A percentile compares a stretch with the other conserved stretches of the same genome.
Evolutionary conservation across 2,888 invertebrate genomes (phyloP).

Genomic region (Agapostemon virescens): DNA sequence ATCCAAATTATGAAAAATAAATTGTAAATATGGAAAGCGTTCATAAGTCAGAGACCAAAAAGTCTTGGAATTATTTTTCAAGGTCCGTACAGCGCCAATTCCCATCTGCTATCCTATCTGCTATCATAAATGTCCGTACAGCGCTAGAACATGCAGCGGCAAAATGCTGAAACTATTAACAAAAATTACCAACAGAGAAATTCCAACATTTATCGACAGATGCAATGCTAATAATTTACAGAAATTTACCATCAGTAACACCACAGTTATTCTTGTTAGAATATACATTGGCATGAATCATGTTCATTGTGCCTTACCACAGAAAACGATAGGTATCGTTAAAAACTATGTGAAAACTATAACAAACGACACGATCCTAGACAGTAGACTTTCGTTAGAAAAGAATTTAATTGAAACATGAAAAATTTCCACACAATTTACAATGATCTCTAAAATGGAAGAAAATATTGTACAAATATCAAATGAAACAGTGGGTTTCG

Average conservation of each 20-base stretch:
- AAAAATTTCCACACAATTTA: not conserved
- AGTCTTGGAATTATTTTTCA: too few relatives aligned
- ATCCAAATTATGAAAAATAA: too few relatives aligned
- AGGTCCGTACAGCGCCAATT: too few relatives aligned
- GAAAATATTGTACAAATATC: not conserved
- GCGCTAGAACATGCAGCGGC: not conserved
- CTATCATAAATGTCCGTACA: not conserved
- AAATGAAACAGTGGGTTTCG: not conserved
- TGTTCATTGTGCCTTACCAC: too few relatives aligned
- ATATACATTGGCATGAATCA: too few relatives aligned
- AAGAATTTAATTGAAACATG: not conserved
- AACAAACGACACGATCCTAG: not conserved
- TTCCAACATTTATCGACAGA: not conserved
- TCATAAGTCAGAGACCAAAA: too few relatives aligned
- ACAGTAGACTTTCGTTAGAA: not conserved
- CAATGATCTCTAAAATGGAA: not conserved
- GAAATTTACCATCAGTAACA: not conserved
- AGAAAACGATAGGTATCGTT: too few relatives aligned
- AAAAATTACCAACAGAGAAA: not conserved
- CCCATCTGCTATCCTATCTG: too few relatives aligned
- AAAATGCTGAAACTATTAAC: not conserved
- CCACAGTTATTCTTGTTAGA: too few relatives aligned
- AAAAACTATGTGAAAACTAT: too few relatives aligned
- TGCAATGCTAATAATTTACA: not conserved
- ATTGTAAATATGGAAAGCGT: too few relatives aligned